Conservation (phyloP, 2,797 vertebrate species). For the Halcyon chelicuti region DNA sequence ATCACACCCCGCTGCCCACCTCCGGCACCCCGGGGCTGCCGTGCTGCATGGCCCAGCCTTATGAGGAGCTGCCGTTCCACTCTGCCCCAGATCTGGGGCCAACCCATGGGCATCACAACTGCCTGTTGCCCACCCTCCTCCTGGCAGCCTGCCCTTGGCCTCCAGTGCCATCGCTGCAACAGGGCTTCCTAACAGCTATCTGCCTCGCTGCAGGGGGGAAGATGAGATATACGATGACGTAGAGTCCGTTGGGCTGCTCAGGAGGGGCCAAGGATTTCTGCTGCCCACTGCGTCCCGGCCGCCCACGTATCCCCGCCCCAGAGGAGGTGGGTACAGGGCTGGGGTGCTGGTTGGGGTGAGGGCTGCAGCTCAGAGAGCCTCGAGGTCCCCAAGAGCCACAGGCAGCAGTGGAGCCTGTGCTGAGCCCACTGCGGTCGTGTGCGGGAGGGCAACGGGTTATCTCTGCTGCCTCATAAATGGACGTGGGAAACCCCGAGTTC, state of each 20-base stretch:
- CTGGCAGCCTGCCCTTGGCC: neutral
- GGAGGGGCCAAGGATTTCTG: neutral
- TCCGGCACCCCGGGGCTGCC: neutral
- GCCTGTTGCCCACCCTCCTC: neutral
- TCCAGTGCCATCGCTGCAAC: accelerated
- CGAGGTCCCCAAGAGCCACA: accelerated
- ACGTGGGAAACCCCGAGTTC: neutral
- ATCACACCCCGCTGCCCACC: accelerated
- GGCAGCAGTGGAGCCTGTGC: neutral
- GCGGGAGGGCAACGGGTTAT: neutral
- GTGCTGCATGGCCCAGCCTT: accelerated
- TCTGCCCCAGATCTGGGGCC: neutral
- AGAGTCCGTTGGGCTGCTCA: neutral
- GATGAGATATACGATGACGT: slow-evolving; percentile 29
- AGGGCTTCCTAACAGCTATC: neutral
- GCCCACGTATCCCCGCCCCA: accelerated
- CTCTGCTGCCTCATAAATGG: neutral
- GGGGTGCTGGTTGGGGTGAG: neutral
- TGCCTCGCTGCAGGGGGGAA: neutral
- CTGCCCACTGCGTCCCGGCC: neutral
- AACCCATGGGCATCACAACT: neutral
- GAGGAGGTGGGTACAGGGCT: slow-evolving; percentile 14
- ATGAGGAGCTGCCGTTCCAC: neutral
- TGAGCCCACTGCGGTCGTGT: neutral
- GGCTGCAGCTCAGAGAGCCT: neutral